Evolutionary conservation across 2,797 vertebrate genomes (phyloP).

Genomic region (Ctenopoma kingsleyae): DNA sequence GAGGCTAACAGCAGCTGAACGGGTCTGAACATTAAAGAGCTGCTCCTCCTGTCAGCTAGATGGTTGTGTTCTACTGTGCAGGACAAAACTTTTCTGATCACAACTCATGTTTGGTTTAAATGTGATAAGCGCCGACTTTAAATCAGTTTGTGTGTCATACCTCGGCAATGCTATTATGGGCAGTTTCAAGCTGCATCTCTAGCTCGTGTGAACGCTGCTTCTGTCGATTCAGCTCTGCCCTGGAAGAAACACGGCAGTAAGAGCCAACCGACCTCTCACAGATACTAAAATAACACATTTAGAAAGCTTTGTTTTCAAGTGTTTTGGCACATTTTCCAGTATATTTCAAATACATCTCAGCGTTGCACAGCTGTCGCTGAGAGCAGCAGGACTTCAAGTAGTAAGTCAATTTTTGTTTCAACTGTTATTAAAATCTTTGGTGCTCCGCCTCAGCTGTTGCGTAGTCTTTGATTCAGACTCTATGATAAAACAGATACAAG

Average conservation of each 20-base stretch:
- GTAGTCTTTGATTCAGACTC: constrained; percentile 33
- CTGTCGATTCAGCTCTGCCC: constrained; percentile 90
- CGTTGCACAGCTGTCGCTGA: constrained; percentile 6
- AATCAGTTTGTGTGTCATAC: constrained; percentile 70
- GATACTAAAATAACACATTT: constrained; percentile 9
- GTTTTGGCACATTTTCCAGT: constrained; percentile 17
- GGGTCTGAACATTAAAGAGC: constrained; percentile 17
- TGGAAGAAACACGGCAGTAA: constrained; percentile 68
- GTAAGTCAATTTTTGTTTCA: constrained; percentile 39
- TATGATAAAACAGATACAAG: constrained; percentile 31
- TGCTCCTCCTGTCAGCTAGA: constrained; percentile 2
- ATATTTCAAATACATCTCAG: constrained; percentile 23
- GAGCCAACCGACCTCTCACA: constrained; percentile 1
- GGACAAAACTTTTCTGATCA: neutral
- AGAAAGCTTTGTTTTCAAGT: constrained; percentile 22
- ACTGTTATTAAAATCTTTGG: constrained; percentile 22
- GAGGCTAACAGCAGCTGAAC: constrained; percentile 18
- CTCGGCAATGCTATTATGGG: constrained; percentile 87
- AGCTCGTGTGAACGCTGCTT: constrained; percentile 90
- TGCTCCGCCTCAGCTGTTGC: constrained; percentile 19
- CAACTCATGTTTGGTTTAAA: neutral
- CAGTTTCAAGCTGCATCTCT: constrained; percentile 87
- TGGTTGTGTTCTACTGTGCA: neutral
- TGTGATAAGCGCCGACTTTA: no score
- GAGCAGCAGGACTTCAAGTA: constrained; percentile 36